Evolutionary conservation across 1,140 invertebrate genomes (phyloP).

Genomic region (Lepidurus couesii): DNA sequence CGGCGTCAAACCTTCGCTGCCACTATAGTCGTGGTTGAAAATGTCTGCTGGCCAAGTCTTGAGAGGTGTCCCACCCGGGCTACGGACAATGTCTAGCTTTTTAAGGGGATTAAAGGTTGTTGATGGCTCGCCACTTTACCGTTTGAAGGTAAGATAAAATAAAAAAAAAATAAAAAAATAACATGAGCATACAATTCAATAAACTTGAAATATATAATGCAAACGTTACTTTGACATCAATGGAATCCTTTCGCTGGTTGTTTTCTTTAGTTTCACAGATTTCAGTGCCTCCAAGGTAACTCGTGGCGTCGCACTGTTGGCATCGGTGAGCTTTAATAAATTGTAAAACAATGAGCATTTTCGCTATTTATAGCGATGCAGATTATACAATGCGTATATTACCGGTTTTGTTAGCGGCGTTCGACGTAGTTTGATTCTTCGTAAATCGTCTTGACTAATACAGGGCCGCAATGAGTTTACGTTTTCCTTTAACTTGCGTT

Average conservation of each 20-base stretch:
- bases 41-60: neutral
- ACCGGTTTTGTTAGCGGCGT: neutral
- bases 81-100: conserved; percentile 9
- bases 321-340: neutral
- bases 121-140: neutral
- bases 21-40: conserved; percentile 19
- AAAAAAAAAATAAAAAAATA: too few species aligned
- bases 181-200: neutral
- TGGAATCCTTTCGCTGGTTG: conserved; percentile 26
- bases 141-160: conserved; percentile 20
- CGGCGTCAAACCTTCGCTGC: conserved; percentile 28
- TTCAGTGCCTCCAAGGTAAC: conserved; percentile 29
- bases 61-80: conserved; percentile 30
- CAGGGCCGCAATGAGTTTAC: neutral
- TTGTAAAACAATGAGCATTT: neutral
- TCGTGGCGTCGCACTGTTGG: conserved; percentile 8
- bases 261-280: conserved; percentile 32
- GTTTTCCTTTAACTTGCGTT: neutral
- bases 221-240: conserved; percentile 26
- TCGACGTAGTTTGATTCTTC: neutral
- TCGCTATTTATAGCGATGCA: neutral
- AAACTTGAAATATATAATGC: neutral
- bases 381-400: neutral
- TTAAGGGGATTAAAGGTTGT: conserved; percentile 29
- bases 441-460: neutral